These are phyloP conservation scores for Dicentrarchus labrax DNA, from an alignment of 2,113 vertebrate species.

Conservation along the genomic window DNA sequence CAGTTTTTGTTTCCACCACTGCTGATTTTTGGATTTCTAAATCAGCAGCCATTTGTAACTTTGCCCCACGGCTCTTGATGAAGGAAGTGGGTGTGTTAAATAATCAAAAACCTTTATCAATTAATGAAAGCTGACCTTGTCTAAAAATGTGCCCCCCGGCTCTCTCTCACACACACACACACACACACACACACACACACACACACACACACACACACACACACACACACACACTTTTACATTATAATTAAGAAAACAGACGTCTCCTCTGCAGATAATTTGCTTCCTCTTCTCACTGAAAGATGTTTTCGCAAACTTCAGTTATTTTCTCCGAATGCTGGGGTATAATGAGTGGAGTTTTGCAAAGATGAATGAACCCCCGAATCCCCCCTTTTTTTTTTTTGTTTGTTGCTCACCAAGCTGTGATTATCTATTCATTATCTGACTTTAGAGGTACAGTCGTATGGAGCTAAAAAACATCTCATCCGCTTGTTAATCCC, in stretches of 20 bases:
- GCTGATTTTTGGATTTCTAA: not conserved
- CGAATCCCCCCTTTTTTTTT: not conserved
- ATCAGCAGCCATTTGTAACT: not conserved
- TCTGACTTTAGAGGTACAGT: conserved; percentile 33
- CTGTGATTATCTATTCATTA: conserved; percentile 54
- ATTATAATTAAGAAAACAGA: not conserved
- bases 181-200: too few species aligned
- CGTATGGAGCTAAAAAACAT: not conserved
- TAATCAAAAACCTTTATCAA: not conserved
- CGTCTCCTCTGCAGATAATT: not conserved
- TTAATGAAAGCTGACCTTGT: not conserved
- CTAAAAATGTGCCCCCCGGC: not conserved
- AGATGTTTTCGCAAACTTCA: not conserved
- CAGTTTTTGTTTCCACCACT: too few species aligned
- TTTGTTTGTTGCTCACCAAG: conserved; percentile 10
- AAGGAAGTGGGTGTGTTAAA: not conserved
- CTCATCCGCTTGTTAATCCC: conserved; percentile 23
- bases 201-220: too few species aligned
- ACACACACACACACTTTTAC: not conserved
- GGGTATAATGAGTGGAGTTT: conserved; percentile 25
- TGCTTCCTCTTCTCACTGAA: not conserved
- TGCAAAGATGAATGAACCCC: conserved; percentile 21
- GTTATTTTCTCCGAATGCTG: conserved; percentile 3
- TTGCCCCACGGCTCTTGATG: not conserved
- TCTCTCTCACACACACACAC: too few species aligned